Evolutionary conservation across 2,113 vertebrate genomes (phyloP).

Genomic region (Atrichornis clamosus): DNA sequence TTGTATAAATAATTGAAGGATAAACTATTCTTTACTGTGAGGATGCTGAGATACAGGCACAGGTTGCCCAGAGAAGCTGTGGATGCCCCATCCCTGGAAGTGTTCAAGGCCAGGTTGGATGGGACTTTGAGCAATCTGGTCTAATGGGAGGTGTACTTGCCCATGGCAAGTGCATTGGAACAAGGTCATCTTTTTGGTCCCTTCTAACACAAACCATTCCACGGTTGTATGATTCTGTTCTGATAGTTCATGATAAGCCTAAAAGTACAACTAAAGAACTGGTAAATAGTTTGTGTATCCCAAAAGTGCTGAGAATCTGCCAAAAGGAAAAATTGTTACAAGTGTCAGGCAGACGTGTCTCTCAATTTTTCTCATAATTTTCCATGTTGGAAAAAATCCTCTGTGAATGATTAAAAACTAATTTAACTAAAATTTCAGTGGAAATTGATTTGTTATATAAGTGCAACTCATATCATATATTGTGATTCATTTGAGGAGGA

Average conservation of each 20-base stretch:
- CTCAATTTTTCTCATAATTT: neutral
- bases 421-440: neutral
- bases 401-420: neutral
- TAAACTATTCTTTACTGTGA: neutral
- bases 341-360: neutral
- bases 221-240: neutral
- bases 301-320: neutral
- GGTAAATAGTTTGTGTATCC: neutral
- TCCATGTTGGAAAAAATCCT: neutral
- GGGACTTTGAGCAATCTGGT: neutral
- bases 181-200: neutral
- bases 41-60: neutral
- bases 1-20: neutral
- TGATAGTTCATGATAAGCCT: neutral
- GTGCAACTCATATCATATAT: neutral
- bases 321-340: neutral
- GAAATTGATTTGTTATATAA: neutral
- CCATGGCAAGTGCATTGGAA: neutral
- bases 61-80: neutral
- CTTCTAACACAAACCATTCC: neutral
- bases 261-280: neutral
- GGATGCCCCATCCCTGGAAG: neutral
- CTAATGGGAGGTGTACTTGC: neutral
- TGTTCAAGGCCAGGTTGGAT: neutral
- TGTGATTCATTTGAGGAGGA: neutral